Percentiles rank a stretch among this genome's conserved stretches.
phyloP scores from a whole-genome alignment of 1,140 invertebrate genomes.

The Drosophila pseudoananassae region DNA sequence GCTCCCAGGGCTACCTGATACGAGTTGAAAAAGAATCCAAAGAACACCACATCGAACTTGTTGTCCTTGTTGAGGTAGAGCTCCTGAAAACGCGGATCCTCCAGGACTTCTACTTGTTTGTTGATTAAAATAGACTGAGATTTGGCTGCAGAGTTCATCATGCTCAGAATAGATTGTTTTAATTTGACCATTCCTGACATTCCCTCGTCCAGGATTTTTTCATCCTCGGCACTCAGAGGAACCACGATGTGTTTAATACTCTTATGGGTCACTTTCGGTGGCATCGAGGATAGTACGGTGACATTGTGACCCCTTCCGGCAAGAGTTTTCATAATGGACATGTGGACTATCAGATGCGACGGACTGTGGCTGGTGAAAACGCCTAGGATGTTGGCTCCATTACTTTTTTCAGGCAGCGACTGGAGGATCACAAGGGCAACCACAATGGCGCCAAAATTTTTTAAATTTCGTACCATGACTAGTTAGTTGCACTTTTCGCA shows the following conservation, averaged over 20 bases:
- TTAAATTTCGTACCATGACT: constrained; percentile 21
- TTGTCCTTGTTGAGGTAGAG: constrained; percentile 56
- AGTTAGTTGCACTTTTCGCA: neutral
- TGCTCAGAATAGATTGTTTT: constrained; percentile 51
- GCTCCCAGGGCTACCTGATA: constrained; percentile 58
- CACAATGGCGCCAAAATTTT: constrained; percentile 33
- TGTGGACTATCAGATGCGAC: constrained; percentile 69
- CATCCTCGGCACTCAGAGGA: constrained; percentile 34
- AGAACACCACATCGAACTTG: constrained; percentile 54
- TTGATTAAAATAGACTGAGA: constrained; percentile 26
- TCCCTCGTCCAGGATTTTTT: constrained; percentile 11
- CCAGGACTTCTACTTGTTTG: constrained; percentile 53
- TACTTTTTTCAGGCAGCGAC: constrained; percentile 8
- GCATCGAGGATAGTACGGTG: constrained; percentile 54
- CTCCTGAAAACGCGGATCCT: constrained; percentile 47
- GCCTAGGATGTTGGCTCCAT: constrained; percentile 21
- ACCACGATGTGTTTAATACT: constrained; percentile 60
- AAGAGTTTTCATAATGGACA: constrained; percentile 55
- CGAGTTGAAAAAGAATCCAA: constrained; percentile 59
- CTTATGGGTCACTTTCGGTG: constrained; percentile 47
- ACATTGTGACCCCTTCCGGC: constrained; percentile 70
- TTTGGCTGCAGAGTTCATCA: constrained; percentile 32
- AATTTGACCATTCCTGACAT: constrained; percentile 36
- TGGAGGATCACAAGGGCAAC: constrained; percentile 39
- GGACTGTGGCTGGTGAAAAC: constrained; percentile 36